Evolutionary conservation across 2,113 vertebrate species (phyloP).

Genomic region (Stigmatopora nigra): DNA sequence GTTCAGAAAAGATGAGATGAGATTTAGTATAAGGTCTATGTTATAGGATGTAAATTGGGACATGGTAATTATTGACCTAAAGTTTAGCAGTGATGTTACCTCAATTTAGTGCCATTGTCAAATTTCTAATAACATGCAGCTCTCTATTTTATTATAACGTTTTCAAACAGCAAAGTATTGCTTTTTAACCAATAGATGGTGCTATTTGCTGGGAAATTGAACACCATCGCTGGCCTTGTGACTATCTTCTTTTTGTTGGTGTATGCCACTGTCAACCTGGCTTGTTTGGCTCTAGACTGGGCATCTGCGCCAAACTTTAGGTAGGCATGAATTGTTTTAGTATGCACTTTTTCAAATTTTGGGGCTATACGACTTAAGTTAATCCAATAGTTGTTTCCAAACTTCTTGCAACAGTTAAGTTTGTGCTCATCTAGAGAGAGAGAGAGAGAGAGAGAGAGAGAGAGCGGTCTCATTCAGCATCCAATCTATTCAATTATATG

Average conservation of each 20-base stretch:
- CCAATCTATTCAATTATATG: too few species aligned
- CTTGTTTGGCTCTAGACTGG: slow-evolving; percentile 82
- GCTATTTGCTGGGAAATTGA: slow-evolving; percentile 63
- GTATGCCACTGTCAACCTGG: slow-evolving; percentile 79
- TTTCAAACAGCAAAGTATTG: background rate
- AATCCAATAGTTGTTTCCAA: background rate
- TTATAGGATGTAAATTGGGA: too few species aligned
- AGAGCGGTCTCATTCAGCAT: too few species aligned
- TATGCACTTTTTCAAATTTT: background rate
- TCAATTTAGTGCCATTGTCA: too few species aligned
- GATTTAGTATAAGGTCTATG: too few species aligned
- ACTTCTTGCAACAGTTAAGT: too few species aligned
- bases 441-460: too few species aligned
- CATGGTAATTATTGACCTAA: too few species aligned
- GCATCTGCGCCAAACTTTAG: slow-evolving; percentile 81
- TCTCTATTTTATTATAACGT: background rate
- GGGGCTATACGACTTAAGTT: background rate
- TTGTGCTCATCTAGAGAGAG: too few species aligned
- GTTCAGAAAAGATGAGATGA: too few species aligned
- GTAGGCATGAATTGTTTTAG: slow-evolving; percentile 2
- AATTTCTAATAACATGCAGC: too few species aligned
- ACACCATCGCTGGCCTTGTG: slow-evolving; percentile 78
- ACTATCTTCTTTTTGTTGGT: slow-evolving; percentile 82
- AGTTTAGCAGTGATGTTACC: too few species aligned
- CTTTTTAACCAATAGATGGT: slow-evolving; percentile 39